Evolutionary conservation across 2,113 vertebrate species (phyloP), one percentile per base, ranked within the genome.

Genomic region (Saiga tatarica): DNA sequence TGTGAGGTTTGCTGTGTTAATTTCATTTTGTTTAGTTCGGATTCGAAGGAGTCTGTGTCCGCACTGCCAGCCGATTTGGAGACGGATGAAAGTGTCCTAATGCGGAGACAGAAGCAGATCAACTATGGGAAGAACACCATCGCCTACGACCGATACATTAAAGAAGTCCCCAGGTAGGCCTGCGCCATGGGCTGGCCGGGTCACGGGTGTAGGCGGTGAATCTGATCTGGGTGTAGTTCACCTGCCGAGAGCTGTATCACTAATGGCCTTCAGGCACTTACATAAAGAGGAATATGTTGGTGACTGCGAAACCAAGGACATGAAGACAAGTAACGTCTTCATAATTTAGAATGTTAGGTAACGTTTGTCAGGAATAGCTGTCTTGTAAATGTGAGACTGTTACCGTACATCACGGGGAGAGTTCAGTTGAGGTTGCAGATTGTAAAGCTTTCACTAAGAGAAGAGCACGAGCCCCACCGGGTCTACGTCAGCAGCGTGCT

Each of bases 121-220:
- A 99, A 99, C 98, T 99, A 99, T 0, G 99, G 99, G 4, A 99
- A 99, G 98, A 99, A 99, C 98, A 99, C 99, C 0, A 98, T 99
- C 33, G 99, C 99, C 2, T 99, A 99, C 1, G 99, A 99, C 82
- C 98, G 99, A 97, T 99, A 99, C 47, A 98, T 99, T 60, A 99
- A 99, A 83, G 99, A 99, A 96, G 99, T 99, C 52, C 99, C 99
- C 1, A 99, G 99, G 99, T 99, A 98, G 97, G 99, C 94, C 17
- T 17, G 39, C 11, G 9, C 55, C 19, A 11, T 28, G 11, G 25
- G 47, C 17, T 19, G 15, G 57, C 11, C 26, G 6, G n/a, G 16
- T 19, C 52, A 7, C 0, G 9, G 14, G 21, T 10, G n/a, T 36
- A 28, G 25, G 7, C 2, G 5, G 36, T 2, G 4, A 21, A 17